Evolutionary conservation across 2,113 vertebrate genomes (phyloP), one percentile per base, ranked within the genome.

Genomic region (Monopterus albus): DNA sequence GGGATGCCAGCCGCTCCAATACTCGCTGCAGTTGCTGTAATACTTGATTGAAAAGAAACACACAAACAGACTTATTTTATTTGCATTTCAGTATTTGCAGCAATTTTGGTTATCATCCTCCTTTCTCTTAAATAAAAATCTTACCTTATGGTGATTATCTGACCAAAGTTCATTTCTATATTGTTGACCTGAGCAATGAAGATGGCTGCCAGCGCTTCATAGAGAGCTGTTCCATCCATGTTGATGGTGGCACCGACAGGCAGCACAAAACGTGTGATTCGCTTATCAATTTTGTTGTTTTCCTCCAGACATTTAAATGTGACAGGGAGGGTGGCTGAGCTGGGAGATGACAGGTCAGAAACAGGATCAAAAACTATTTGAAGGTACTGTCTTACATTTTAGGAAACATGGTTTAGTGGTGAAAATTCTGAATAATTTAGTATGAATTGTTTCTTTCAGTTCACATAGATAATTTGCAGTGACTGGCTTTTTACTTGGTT

Each of bases 131-230:
- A n/a, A n/a, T n/a, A n/a, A n/a, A n/a, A n/a, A n/a, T 59, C 70
- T 49, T 93, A 99, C 97, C 97, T 99, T 88, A 99, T 99, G 14
- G 97, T 99, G 79, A 99, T 95, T 90, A 99, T 98, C 90, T 98
- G 97, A 13, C 97, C 97, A 52, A 98, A 98, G 87, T 98, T 98
- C 90, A 99, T 95, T 1, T 98, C 97, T 78, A 97, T 94, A 79
- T 98, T 97, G 92, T 99, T 99, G 69, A 99, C 96, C 79, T 99
- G 97, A 59, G 97, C 97, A 6, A 99, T 99, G 78, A 99, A 99
- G 83, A 99, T 96, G 84, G 97, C 97, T 17, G 97, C 97, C 92
- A 99, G 79, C 0, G 97, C 97, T 78, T 99, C 97, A 2, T 99
- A 99, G 70, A 99, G 92, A 35, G 97, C 97, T 0, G 97, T 99